Evolutionary conservation across 2,888 invertebrate genomes (phyloP), one percentile per base, ranked within the genome.

Genomic region (Lepidonotus clava): DNA sequence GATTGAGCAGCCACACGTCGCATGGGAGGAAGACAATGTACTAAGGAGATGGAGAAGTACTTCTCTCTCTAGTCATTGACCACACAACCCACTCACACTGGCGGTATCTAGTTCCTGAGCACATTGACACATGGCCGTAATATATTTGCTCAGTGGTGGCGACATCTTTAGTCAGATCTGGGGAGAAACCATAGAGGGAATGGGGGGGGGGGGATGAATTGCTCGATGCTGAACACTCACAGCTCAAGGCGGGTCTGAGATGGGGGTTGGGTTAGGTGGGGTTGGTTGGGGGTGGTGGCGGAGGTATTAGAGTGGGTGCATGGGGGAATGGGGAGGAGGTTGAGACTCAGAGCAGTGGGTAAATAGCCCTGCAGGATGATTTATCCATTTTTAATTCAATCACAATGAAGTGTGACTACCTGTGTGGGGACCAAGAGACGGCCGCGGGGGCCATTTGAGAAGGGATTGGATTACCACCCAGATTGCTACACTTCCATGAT

Each of bases 371-470:
- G 61, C 24, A 32, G 61, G 61, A 11, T 61, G 61, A 61, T 61
- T 61, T 61, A 61, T 61, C 61, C 61, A 61, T 32, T 28, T 61
- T 61, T 61, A 61, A 61, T 28, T 61, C 24, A 61, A 61, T 61
- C 61, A 28, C 2, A 61, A 32, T 24, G 24, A 61, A 61, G 61
- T 61, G 61, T 61, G 61, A n/a, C n/a, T 61, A 61, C 61, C 61
- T 28, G 61, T 24, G 21, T 11, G 11, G 61, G 28, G 61, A 5
- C 61, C 28, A 28, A 5, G 61, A 61, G 28, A 46, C 46, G 28
- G 28, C 24, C n/a, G n/a, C 28, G 61, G 28, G n/a, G n/a, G 1
- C 61, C 61, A n/a, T 56, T 11, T 53, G 53, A 53, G n/a, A n/a
- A 61, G 24, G 28, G 61, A 61, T 28, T 61, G 61, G 61, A 61